Conservation (phyloP, 2,113 vertebrate species). For the Nothocercus nigrocapillus region DNA sequence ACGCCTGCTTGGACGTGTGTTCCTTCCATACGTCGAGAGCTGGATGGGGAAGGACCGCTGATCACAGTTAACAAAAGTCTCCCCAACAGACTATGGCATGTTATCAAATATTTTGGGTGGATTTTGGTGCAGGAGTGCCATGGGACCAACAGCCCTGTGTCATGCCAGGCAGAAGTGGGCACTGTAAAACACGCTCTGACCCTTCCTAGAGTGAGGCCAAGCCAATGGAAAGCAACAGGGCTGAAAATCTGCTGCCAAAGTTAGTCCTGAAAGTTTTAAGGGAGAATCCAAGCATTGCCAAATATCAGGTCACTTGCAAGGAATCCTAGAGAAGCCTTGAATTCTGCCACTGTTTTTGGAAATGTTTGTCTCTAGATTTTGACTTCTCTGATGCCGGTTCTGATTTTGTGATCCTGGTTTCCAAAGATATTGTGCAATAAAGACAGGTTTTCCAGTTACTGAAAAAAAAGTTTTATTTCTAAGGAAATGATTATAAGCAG, state of each 20-base stretch:
- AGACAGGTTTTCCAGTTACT: neutral
- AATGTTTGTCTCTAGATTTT: neutral
- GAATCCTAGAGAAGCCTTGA: neutral
- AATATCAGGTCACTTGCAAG: accelerated
- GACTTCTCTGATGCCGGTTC: neutral
- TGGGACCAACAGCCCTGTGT: accelerated
- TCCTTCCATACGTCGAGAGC: neutral
- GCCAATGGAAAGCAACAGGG: neutral
- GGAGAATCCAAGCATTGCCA: accelerated
- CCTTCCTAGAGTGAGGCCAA: accelerated
- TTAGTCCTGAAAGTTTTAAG: accelerated
- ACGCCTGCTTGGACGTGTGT: neutral
- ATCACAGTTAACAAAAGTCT: neutral
- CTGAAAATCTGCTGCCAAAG: neutral
- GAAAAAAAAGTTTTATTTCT: neutral
- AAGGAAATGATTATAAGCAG: neutral
- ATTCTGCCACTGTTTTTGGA: accelerated
- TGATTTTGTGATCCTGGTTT: accelerated
- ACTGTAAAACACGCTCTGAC: accelerated
- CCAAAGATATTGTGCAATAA: neutral
- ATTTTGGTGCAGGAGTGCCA: neutral
- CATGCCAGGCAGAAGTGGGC: no score
- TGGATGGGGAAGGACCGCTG: neutral
- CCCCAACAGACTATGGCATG: neutral
- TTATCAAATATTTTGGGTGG: neutral